Evolutionary conservation across 2,113 vertebrate species (phyloP), one percentile per base, ranked within the genome.

Genomic region (Ailuropoda melanoleuca): DNA sequence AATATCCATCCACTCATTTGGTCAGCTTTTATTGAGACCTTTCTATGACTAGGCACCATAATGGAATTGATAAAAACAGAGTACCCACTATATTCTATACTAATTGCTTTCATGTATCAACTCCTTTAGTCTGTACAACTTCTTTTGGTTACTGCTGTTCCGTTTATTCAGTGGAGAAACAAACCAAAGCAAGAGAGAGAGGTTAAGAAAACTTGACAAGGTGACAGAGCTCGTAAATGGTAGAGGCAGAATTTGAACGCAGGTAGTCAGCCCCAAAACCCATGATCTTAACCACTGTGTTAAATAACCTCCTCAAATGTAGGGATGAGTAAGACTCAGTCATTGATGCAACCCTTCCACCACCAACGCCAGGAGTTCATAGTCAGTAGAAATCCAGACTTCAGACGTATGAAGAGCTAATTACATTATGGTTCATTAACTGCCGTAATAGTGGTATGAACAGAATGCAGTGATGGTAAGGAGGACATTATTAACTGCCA

Each of bases 31-130:
- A 46, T 23, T 78, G 86, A 90, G 46, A n/a, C 31, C 80, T 85
- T 60, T 87, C 34, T 94, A 64, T 80, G 15, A 85, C 8, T 68
- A 82, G 80, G 48, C 23, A 46, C 26, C n/a, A 17, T 53, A 37
- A 70, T 66, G 60, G 34, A 66, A 95, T 83, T 86, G 64, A 96
- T 83, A 77, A 93, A 92, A 90, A 62, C 8, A 19, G 39, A 93
- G 11, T 29, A 43, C 26, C 48, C 26, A 18, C 29, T 46, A 31
- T 37, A 64, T 53, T 78, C 34, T 85, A 43, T 19, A 21, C 18
- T 80, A 62, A 55, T 50, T 91, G 60, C 23, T 86, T 95, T 92
- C 39, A 8, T 56, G 9, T 34, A 53, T 85, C 39, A 87, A 81
- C 62, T 90, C 26, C 12, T 78, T 94, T 88, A 43, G 56, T 72